Base-by-base conservation (phyloP, 2,797 vertebrate genomes). In the Triplophysa yarkandensis region DNA sequence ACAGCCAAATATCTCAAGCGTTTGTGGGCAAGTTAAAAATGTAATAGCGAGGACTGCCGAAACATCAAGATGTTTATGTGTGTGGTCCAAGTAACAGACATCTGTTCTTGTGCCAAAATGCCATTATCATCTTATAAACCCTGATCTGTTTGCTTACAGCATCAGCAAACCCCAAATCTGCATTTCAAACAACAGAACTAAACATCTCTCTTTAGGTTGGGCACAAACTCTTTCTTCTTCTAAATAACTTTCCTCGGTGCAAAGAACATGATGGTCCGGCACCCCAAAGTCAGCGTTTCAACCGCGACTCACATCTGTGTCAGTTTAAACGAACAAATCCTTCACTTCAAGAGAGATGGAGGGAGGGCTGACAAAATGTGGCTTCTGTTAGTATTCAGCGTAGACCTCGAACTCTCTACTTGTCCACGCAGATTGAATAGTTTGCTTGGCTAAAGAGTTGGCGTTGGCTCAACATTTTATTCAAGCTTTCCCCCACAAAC, bases 381-480 rank as follows among this genome's bases (percentile, higher is more conserved):
- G 52, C 50, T 72, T 77, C 79, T 80, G 69, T 85, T 83, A 68
- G 77, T 77, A 83, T 83, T 82, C 79, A 77, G 30, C 44, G 19
- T 65, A 63, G 28, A 36, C 17, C 75, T 73, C 57, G 30, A 71
- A 41, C 74, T 55, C 80, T 81, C 80, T 82, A 71, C 68, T 71
- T 79, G 71, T 74, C 61, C 57, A 74, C 54, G 84, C 71, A 52
- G 76, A 82, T 80, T 78, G 79, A 84, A 66, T 85, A 83, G 84
- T 64, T 83, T 71, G 67, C 80, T 81, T 80, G 77, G 80, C 74
- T 65, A 83, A 63, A 84, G 68, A 71, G 44, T 81, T 83, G 80
- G 83, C 81, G 81, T 52, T 41, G 65, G 69, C 19, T 74, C 69
- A 23, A 79, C 79, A 68, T 76, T 82, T 81, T 68, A 77, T 76